Evolutionary conservation across 2,113 vertebrate species (phyloP).

Genomic region (Syngnathus floridae): DNA sequence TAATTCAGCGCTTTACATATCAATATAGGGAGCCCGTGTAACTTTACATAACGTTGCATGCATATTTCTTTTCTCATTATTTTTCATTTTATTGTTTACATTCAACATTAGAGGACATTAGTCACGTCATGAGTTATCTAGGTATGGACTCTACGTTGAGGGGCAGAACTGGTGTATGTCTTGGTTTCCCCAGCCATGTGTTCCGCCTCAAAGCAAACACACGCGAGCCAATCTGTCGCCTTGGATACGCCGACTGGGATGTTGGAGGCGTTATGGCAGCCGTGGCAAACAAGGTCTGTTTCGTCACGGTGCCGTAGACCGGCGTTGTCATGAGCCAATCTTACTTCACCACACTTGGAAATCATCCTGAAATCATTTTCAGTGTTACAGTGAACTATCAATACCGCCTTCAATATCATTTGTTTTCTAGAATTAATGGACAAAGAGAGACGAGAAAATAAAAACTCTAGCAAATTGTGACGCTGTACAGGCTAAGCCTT

Average conservation of each 20-base stretch:
- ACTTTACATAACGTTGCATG: neutral
- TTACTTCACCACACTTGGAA: neutral
- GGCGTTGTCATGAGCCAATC: slow-evolving; percentile 49
- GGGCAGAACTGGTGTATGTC: slow-evolving; percentile 25
- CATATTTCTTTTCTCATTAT: neutral
- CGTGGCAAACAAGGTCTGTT: slow-evolving; percentile 54
- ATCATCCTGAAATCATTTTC: slow-evolving; percentile 3
- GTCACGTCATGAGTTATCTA: too few relatives aligned
- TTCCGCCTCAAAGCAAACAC: slow-evolving; percentile 46
- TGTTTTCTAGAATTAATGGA: neutral
- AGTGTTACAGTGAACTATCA: neutral
- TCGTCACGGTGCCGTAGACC: slow-evolving; percentile 45
- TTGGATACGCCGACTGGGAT: slow-evolving; percentile 53
- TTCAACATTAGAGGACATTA: neutral
- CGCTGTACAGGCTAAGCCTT: too few relatives aligned
- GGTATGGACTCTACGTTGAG: neutral
- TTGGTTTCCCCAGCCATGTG: slow-evolving; percentile 38
- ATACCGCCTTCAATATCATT: neutral
- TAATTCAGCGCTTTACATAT: neutral
- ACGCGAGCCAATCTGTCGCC: slow-evolving; percentile 57
- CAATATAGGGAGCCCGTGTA: neutral
- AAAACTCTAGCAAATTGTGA: too few relatives aligned
- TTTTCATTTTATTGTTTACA: neutral
- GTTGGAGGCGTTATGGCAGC: slow-evolving; percentile 53
- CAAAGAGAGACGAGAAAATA: neutral